Conservation (phyloP, 2,113 vertebrate genomes). For the Leptobrachium ailaonicum region DNA sequence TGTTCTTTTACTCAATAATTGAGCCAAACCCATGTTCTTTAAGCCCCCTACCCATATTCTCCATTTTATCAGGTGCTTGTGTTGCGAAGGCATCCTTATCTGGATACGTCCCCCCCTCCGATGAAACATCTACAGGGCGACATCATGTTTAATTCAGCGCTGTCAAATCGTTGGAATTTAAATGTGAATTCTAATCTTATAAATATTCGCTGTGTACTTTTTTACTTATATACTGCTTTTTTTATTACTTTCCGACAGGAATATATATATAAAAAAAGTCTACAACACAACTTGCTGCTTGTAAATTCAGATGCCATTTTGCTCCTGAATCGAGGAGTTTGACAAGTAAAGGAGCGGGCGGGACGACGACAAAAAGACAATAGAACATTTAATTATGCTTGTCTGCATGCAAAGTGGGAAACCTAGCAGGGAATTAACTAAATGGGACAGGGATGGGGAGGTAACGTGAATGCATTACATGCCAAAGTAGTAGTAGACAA, state of each 20-base stretch:
- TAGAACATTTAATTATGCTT: slow-evolving; percentile 50
- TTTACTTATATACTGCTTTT: slow-evolving; percentile 26
- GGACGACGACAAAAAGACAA: slow-evolving; percentile 14
- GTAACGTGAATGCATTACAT: slow-evolving; percentile 40
- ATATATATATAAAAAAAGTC: not conserved
- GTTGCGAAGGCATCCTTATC: no score
- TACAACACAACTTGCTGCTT: slow-evolving; percentile 32
- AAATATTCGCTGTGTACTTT: slow-evolving; percentile 43
- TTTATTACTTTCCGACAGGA: slow-evolving; percentile 39
- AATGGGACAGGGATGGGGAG: slow-evolving; percentile 43
- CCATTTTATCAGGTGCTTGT: no score
- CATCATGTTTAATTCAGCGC: not conserved
- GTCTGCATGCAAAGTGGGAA: slow-evolving; percentile 43
- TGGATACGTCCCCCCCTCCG: no score
- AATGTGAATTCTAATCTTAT: slow-evolving; percentile 18
- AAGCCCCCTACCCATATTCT: no score
- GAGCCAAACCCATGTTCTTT: no score
- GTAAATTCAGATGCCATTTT: slow-evolving; percentile 15
- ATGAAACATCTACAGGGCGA: not conserved
- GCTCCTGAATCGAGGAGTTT: slow-evolving; percentile 28
- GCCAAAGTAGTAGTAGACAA: slow-evolving; percentile 21
- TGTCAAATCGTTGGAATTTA: not conserved
- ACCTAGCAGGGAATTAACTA: slow-evolving; percentile 48
- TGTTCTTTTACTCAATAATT: no score
- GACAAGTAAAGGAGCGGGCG: slow-evolving; percentile 20